Conservation (phyloP, 1,140 invertebrate genomes). For the Cheumatopsyche charites region DNA sequence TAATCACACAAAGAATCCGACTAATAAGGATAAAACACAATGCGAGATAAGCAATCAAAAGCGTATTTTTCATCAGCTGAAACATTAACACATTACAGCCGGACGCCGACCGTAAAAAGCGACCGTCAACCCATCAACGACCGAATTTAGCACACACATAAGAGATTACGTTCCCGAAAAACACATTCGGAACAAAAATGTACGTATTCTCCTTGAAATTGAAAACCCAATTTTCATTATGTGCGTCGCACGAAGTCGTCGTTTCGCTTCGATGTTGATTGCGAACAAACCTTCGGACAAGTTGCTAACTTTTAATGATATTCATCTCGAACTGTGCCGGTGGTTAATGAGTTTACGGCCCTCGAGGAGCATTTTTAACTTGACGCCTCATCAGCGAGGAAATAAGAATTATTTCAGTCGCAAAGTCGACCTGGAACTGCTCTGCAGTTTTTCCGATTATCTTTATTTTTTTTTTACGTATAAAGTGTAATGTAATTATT, state of each 20-base stretch:
- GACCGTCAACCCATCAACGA: no score
- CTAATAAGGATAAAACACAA: no score
- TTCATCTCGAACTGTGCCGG: constrained; percentile 18
- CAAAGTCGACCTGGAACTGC: not conserved
- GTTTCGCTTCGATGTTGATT: constrained; percentile 17
- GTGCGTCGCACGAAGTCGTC: not conserved
- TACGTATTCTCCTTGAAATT: no score
- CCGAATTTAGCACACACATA: no score
- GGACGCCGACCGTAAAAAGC: no score
- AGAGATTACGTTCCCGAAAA: no score
- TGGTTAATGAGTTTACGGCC: constrained; percentile 24
- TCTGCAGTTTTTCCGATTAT: not conserved
- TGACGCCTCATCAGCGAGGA: constrained; percentile 15
- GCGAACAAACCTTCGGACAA: constrained; percentile 10
- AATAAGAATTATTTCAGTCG: not conserved
- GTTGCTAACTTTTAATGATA: constrained; percentile 21
- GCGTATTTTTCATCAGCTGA: no score
- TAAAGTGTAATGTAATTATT: not conserved
- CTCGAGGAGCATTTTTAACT: constrained; percentile 11
- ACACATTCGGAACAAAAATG: no score
- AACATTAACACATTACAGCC: no score
- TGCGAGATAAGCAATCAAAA: no score
- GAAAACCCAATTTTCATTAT: no score
- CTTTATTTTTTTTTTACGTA: not conserved
- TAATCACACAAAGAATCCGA: no score